Evolutionary conservation across 2,797 vertebrate genomes (phyloP).

Genomic region (Alectoris magna): DNA sequence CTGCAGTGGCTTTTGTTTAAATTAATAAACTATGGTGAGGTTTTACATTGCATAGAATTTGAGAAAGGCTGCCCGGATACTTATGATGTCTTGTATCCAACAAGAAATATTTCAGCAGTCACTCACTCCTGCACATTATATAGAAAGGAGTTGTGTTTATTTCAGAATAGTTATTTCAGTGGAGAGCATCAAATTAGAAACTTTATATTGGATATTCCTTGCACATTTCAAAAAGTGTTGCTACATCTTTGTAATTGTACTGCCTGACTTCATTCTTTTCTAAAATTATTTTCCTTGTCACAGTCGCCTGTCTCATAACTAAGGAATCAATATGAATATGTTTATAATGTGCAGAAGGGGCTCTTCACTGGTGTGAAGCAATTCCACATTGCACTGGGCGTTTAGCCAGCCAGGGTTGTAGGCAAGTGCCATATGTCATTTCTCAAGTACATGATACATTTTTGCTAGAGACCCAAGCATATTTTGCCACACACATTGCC

Average conservation of each 20-base stretch:
- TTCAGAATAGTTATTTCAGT: not conserved
- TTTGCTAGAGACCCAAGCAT: constrained; percentile 8
- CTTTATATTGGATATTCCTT: not conserved
- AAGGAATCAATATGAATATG: not conserved
- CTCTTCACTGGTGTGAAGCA: constrained; percentile 54
- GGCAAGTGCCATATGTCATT: constrained; percentile 64
- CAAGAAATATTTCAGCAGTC: not conserved
- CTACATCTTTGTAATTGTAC: not conserved
- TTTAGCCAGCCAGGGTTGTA: constrained; percentile 50
- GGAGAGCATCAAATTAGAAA: not conserved
- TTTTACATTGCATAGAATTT: not conserved
- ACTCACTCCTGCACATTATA: not conserved
- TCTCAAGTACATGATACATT: constrained; percentile 25
- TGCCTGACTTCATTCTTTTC: not conserved
- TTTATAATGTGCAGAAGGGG: constrained; percentile 39
- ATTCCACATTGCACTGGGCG: not conserved
- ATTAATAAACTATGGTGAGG: not conserved
- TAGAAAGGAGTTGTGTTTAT: not conserved
- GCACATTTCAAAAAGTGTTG: not conserved
- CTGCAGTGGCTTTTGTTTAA: not conserved
- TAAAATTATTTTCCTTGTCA: not conserved
- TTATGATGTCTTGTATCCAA: not conserved
- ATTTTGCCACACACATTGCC: constrained; percentile 37
- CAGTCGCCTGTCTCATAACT: not conserved
- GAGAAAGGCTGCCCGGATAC: not conserved